Evolutionary conservation across 2,888 invertebrate species (phyloP), one percentile per base, ranked within the genome.

Genomic region (Arrhopalites spinosus): DNA sequence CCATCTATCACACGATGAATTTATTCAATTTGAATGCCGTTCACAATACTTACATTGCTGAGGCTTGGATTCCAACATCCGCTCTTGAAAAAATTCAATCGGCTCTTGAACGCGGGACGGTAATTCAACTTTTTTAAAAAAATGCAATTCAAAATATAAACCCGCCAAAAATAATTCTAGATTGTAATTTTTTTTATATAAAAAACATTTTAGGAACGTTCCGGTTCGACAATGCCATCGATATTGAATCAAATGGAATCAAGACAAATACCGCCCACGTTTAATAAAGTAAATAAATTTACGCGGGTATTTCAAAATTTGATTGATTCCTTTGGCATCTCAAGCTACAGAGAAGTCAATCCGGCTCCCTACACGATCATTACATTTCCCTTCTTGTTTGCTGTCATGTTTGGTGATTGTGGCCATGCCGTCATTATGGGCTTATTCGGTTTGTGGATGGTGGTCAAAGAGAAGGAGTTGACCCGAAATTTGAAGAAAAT

Each of bases 1-100:
- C 98, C 29, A 98, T 98, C 85, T 99, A 98, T 87, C 96, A 97
- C 87, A 98, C 97, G 0, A 87, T 99, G 84, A 99, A 99, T 88
- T 89, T 98, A 85, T 98, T 98, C 89, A 98, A 98, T 87, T 88
- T 99, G 89, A 98, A 99, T 86, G 98, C 99, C n/a, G 99, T 98
- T 0, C 97, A 98, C 87, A 99, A 99, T 87, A 98, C 98, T 87
- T 89, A 98, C 84, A 98, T 99, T 84, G 98, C 98, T 15, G 98
- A 99, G 87, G 97, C 98, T 86, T 99, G 95, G 98, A 95, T 93
- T 84, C 98, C 94, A 11, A 91, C 93, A 3, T 86, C 92, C 73
- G 95, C 96, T 84, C 87, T 95, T 85, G 95, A 97, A 86, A 93
- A 94, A 15, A 96, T 99, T 75, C 96, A 97, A 85, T 87, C 94